phyloP scores from a whole-genome alignment of 2,113 vertebrate species.

The Oryctolagus cuniculus region mOryCun1.1 NC_091442.1:41511501-41512000 shows the following conservation, averaged over 20 bases:
- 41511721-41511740: constrained; percentile 54
- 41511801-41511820: constrained; percentile 1
- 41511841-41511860: not conserved
- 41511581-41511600: constrained; percentile 35
- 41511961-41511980: not conserved
- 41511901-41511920: not conserved
- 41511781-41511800: not conserved
- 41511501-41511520: constrained; percentile 49
- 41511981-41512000: not conserved
- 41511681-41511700: constrained; percentile 15
- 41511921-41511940: too few species aligned
- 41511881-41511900: accelerated
- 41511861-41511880: not conserved
- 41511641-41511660: constrained; percentile 5
- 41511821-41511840: not conserved
- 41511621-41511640: not conserved
- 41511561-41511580: not conserved
- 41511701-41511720: constrained; percentile 1
- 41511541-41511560: constrained; percentile 31
- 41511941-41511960: too few species aligned
- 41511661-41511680: not conserved
- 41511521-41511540: constrained; percentile 64
- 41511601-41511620: constrained; percentile 52
- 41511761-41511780: constrained; percentile 19
- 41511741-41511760: constrained; percentile 55